Conservation (phyloP, 2,113 vertebrate species). For the Phaethon lepturus region DNA sequence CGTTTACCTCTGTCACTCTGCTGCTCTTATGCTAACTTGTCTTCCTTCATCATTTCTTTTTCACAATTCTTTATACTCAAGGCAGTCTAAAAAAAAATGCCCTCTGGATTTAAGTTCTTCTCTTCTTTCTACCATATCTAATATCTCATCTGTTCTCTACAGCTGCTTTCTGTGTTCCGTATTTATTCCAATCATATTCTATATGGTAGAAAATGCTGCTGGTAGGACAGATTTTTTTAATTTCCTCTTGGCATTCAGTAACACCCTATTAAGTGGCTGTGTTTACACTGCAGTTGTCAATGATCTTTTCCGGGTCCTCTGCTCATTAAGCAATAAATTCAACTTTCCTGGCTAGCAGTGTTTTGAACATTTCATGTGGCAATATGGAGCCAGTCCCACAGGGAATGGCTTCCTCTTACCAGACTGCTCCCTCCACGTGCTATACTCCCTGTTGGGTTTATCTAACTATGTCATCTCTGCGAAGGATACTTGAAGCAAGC, state of each 20-base stretch:
- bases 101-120: constrained; percentile 13
- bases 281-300: constrained; percentile 65
- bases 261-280: constrained; percentile 52
- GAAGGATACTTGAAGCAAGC: constrained; percentile 63
- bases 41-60: constrained; percentile 33
- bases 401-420: constrained; percentile 61
- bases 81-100: not conserved
- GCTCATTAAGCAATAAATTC: constrained; percentile 68
- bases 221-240: constrained; percentile 61
- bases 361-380: constrained; percentile 58
- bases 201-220: constrained; percentile 22
- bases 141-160: constrained; percentile 34
- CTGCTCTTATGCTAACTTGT: constrained; percentile 26
- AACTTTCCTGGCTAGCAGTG: constrained; percentile 59
- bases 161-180: constrained; percentile 22
- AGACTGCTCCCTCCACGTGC: constrained; percentile 63
- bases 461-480: constrained; percentile 59
- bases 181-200: constrained; percentile 18
- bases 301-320: constrained; percentile 66
- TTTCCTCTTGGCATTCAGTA: constrained; percentile 47
- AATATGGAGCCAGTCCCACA: constrained; percentile 55
- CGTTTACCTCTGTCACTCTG: constrained; percentile 58
- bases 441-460: constrained; percentile 43
- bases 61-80: not conserved
- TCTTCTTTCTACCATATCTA: constrained; percentile 18